A percentile compares a stretch with the other conserved stretches of the same genome.
Evolutionary conservation across 2,113 vertebrate species (phyloP).

Genomic region (Colaptes auratus): DNA sequence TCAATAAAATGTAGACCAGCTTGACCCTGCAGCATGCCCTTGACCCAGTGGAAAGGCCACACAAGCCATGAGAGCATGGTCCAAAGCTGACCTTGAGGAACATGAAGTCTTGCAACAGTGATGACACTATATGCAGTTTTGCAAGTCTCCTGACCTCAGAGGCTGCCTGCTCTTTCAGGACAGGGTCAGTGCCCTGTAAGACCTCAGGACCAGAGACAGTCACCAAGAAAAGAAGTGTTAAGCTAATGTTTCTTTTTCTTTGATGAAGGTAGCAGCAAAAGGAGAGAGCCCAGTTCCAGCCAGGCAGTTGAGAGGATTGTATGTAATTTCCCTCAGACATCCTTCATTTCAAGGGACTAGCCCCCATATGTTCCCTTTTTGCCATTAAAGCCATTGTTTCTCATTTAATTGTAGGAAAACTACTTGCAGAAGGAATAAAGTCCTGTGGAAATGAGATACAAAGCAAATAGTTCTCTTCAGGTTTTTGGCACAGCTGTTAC

Average conservation of each 20-base stretch:
- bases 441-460: background rate
- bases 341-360: background rate
- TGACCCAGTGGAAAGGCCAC: background rate
- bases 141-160: background rate
- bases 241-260: background rate
- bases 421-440: background rate
- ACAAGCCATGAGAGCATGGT: background rate
- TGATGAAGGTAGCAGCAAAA: too few relatives aligned
- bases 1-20: background rate
- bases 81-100: background rate
- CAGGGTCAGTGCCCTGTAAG: background rate
- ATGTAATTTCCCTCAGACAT: background rate
- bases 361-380: background rate
- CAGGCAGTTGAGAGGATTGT: background rate
- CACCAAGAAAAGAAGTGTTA: background rate
- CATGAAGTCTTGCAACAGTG: background rate
- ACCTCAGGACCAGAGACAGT: background rate
- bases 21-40: background rate
- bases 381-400: background rate
- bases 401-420: background rate
- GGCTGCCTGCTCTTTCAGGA: background rate
- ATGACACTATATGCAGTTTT: background rate
- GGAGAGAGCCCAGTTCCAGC: background rate
- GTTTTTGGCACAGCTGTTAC: background rate
- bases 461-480: background rate